Evolutionary conservation across 53 echinoderm and acorn worm species (phyloP).

Genomic region (Arbacia lixula): DNA sequence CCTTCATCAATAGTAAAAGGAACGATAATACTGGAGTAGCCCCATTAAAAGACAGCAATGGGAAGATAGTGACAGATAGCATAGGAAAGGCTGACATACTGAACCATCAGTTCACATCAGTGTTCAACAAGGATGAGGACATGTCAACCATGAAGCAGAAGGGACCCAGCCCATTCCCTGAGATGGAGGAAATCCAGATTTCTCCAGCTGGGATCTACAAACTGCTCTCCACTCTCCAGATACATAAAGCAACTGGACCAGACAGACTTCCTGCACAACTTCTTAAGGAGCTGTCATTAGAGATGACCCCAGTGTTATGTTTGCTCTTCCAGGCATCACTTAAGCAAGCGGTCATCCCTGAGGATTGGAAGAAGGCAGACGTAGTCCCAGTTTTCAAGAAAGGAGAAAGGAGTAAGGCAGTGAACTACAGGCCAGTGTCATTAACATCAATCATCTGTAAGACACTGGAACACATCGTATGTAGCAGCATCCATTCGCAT

Average conservation of each 20-base stretch:
- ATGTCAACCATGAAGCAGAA: background rate
- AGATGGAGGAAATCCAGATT: background rate
- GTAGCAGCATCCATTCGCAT: slow-evolving; percentile 11
- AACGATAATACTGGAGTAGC: slow-evolving; percentile 37
- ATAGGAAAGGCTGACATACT: slow-evolving; percentile 43
- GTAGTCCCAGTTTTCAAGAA: slow-evolving; percentile 56
- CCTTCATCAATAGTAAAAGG: slow-evolving; percentile 46
- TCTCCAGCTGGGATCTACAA: slow-evolving; percentile 24
- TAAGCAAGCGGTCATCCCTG: slow-evolving; percentile 13
- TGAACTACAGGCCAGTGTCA: slow-evolving; percentile 50
- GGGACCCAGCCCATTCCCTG: slow-evolving; percentile 42
- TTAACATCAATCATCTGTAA: slow-evolving; percentile 40
- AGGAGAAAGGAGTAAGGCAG: slow-evolving; percentile 16
- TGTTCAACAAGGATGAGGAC: slow-evolving; percentile 38
- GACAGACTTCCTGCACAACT: slow-evolving; percentile 44
- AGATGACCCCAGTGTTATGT: slow-evolving; percentile 26
- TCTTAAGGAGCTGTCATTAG: slow-evolving; percentile 21
- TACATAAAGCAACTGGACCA: slow-evolving; percentile 29
- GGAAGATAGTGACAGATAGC: no score
- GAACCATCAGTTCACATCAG: slow-evolving; percentile 50
- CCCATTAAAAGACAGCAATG: slow-evolving; percentile 4
- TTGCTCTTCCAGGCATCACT: slow-evolving; percentile 38
- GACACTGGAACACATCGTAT: slow-evolving; percentile 25
- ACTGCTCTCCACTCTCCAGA: slow-evolving; percentile 14
- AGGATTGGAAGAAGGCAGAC: slow-evolving; percentile 37